Base-by-base conservation (phyloP, 2,797 vertebrate genomes). In the Muscicapa comitata region DNA sequence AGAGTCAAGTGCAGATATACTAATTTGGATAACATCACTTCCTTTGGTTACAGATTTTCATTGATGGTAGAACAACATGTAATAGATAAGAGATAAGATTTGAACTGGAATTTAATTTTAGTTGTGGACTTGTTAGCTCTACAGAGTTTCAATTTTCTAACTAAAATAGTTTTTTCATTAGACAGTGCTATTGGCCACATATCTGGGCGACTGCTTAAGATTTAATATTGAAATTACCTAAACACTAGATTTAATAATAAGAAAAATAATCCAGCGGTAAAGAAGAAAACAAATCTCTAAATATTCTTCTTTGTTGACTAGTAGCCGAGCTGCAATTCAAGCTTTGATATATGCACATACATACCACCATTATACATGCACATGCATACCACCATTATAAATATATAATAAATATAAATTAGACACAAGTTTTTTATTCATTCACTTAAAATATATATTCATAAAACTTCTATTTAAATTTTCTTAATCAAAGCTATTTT, bases 401-500 rank as follows among this genome's bases (percentile, higher is more conserved):
- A 48, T 54, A 42, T 17, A 61, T n/a, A 24, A n/a, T 37, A 37
- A 63, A 42, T 28, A 48, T 19, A 48, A 61, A 48, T 59, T 26
- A 31, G 29, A 23, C 4, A 29, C 26, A 45, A 7, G 3, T 10
- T 51, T 59, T 71, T 59, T 48, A 16, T 55, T 67, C 0, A 45
- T 58, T 83, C 21, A 13, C 61, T 23, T 63, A 51, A 82, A 88
- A 58, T n/a, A 2, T 50, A 2, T 91, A 10, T 78, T 87, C 24
- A 47, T 33, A 51, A 70, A 75, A 72, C 2, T 1, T 66, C 71
- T 61, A 65, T 54, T 88, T 90, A 63, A 38, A 35, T 76, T 72
- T 82, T 17, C 20, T 72, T 77, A 89, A 92, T 84, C 59, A 93
- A 83, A 95, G 17, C 19, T 84, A 86, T 84, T 91, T 77, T 96